phyloP scores from a whole-genome alignment of 1,140 invertebrate genomes.

The Cardiocondyla obscurior region DNA sequence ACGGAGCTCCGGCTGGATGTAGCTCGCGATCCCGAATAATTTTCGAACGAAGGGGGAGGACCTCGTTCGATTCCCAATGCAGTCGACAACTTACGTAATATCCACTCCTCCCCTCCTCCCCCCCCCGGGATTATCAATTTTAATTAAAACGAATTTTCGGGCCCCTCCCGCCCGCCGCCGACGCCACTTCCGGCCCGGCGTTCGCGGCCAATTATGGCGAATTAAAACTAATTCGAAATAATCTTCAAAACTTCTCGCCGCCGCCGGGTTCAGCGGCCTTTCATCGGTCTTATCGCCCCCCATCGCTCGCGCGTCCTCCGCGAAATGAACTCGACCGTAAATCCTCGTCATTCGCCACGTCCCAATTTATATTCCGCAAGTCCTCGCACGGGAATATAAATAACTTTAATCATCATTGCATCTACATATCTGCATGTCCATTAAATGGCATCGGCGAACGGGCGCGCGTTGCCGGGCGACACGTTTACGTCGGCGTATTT shows the following conservation, averaged over 20 bases:
- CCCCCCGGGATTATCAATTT: slow-evolving; percentile 8
- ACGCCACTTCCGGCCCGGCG: not conserved
- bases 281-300: not conserved
- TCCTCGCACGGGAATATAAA: slow-evolving; percentile 40
- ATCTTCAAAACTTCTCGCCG: slow-evolving; percentile 11
- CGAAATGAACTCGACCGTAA: slow-evolving; percentile 16
- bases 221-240: slow-evolving; percentile 41
- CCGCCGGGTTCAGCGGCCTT: not conserved
- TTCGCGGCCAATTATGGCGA: not conserved
- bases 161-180: not conserved
- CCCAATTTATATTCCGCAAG: slow-evolving; percentile 28
- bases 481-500: slow-evolving; percentile 23
- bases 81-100: slow-evolving; percentile 17
- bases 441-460: slow-evolving; percentile 33
- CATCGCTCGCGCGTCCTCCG: slow-evolving; percentile 12
- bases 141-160: slow-evolving; percentile 30
- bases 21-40: not conserved
- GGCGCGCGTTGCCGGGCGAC: not conserved
- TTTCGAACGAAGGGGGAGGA: not conserved
- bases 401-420: slow-evolving; percentile 45
- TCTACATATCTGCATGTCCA: slow-evolving; percentile 25
- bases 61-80: not conserved
- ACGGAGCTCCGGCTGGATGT: not conserved
- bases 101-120: too few relatives aligned
- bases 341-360: slow-evolving; percentile 24